A percentile compares a stretch with the other conserved stretches of the same genome.
These are phyloP conservation scores for Bombus sibiricus DNA, from an alignment of 1,140 invertebrate species.

Conservation along the genomic window DNA sequence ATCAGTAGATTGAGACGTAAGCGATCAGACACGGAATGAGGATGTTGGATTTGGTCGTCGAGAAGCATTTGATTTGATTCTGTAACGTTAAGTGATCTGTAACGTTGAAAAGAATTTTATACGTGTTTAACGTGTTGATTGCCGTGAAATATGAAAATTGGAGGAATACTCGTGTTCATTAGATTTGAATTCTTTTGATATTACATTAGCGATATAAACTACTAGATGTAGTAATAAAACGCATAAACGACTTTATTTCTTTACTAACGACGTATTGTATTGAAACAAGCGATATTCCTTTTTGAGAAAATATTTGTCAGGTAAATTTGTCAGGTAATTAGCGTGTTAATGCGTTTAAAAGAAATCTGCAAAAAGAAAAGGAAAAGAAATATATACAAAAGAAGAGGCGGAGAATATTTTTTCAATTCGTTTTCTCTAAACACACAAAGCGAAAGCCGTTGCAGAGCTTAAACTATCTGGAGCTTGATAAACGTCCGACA, in stretches of 20 bases:
- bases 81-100: no score
- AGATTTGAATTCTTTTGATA: no score
- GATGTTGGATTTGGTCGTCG: fast-evolving
- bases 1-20: neutral
- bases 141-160: neutral
- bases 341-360: neutral
- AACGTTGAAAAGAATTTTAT: no score
- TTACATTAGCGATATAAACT: neutral
- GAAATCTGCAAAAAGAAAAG: neutral
- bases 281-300: neutral
- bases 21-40: no score
- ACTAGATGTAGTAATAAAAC: neutral
- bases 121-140: neutral
- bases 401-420: neutral
- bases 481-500: constrained; percentile 21
- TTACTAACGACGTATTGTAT: no score
- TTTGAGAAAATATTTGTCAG: no score
- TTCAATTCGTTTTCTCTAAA: neutral
- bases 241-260: neutral
- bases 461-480: neutral
- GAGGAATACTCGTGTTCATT: no score
- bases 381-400: no score
- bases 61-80: neutral
- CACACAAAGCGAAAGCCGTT: neutral
- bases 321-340: neutral